These are phyloP conservation scores for Caradrina kadenii DNA, from an alignment of 2,888 invertebrate species.

Conservation along the genomic window DNA sequence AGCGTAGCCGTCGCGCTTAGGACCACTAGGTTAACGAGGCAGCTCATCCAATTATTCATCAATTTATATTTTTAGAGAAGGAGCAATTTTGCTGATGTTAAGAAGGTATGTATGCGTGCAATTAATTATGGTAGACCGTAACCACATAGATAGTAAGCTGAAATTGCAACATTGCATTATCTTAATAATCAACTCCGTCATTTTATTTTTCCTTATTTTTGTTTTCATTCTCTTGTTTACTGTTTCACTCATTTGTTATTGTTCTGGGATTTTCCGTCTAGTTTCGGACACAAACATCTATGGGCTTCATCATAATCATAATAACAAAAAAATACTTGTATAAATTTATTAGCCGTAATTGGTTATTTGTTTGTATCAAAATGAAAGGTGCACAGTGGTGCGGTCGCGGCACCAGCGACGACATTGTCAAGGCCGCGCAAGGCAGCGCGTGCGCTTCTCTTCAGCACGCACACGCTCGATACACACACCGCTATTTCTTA, in stretches of 20 bases:
- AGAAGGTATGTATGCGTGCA: background rate
- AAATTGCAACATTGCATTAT: background rate
- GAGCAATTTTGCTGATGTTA: background rate
- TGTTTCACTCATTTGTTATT: background rate
- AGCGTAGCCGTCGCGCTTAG: too few relatives aligned
- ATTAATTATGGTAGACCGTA: too few relatives aligned
- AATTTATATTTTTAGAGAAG: background rate
- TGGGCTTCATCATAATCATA: background rate
- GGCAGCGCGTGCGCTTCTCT: slow-evolving; percentile 67
- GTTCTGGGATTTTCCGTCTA: background rate
- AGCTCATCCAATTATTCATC: too few relatives aligned
- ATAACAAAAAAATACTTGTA: background rate
- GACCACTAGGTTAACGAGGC: too few relatives aligned
- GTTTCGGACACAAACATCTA: background rate
- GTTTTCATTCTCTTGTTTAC: background rate
- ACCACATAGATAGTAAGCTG: too few relatives aligned
- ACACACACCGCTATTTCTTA: slow-evolving; percentile 74
- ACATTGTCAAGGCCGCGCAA: slow-evolving; percentile 86
- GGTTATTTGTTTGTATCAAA: slow-evolving; percentile 40
- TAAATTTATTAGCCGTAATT: background rate
- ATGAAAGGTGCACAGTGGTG: slow-evolving; percentile 56
- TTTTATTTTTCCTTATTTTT: too few relatives aligned
- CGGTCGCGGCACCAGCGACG: slow-evolving; percentile 64
- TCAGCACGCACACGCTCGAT: slow-evolving; percentile 56
- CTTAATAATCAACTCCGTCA: background rate